A percentile compares a stretch with the other conserved stretches of the same genome.
Conservation (phyloP, 2,888 invertebrate genomes). For the Vandiemenella viatica region DNA sequence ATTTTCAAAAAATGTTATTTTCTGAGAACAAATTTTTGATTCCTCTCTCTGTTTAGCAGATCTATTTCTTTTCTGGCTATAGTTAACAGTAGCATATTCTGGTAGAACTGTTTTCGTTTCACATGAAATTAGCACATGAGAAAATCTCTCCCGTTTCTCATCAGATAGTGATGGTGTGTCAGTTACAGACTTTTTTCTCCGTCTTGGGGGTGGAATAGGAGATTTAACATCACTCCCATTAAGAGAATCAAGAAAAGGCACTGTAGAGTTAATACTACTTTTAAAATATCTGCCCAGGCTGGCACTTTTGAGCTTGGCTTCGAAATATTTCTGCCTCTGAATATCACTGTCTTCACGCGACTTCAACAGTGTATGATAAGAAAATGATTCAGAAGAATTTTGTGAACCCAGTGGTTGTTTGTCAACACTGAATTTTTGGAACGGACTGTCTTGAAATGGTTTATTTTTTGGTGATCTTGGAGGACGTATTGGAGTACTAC, state of each 20-base stretch:
- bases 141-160: no score
- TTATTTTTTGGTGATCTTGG: constrained; percentile 14
- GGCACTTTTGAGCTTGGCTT: constrained; percentile 3
- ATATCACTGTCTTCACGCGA: neutral
- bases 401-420: no score
- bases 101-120: constrained; percentile 8
- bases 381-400: no score
- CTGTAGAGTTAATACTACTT: no score
- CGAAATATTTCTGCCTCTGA: neutral
- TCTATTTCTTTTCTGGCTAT: constrained; percentile 15
- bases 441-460: constrained; percentile 7
- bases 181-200: constrained; percentile 8
- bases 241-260: no score
- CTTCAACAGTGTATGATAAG: no score
- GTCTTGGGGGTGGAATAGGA: constrained; percentile 12
- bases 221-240: neutral
- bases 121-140: no score
- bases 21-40: no score
- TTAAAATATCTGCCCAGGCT: constrained; percentile 9
- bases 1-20: no score
- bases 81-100: constrained; percentile 15
- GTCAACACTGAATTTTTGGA: no score
- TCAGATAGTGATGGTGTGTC: constrained; percentile 1
- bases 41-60: no score
- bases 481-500: constrained; percentile 10